These are phyloP conservation scores for Callinectes sapidus DNA, from an alignment of 2,888 invertebrate genomes.

Conservation along the genomic window DNA sequence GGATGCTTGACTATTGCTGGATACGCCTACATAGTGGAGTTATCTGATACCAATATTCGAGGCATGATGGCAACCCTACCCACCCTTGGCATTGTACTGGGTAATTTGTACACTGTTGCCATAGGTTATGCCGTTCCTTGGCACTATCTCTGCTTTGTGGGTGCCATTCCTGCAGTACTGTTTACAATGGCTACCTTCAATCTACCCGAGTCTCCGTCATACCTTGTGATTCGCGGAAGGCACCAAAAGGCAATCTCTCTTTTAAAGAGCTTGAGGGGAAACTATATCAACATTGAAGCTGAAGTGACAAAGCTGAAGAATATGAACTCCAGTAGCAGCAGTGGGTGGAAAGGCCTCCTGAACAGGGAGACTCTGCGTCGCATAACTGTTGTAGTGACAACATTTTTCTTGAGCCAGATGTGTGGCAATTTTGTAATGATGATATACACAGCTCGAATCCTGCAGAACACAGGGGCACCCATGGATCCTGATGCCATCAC, in stretches of 20 bases:
- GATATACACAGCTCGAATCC: constrained; percentile 61
- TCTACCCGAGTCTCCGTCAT: constrained; percentile 59
- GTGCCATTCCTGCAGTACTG: constrained; percentile 3
- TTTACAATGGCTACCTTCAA: constrained; percentile 26
- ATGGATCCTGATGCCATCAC: constrained; percentile 62
- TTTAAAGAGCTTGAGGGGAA: constrained; percentile 42
- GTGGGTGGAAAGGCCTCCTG: constrained; percentile 48
- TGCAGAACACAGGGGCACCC: constrained; percentile 52
- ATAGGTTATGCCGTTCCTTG: constrained; percentile 51
- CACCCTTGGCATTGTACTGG: constrained; percentile 60
- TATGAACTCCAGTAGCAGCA: constrained; percentile 35
- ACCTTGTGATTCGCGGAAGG: constrained; percentile 44
- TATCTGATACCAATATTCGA: constrained; percentile 50
- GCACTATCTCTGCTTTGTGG: constrained; percentile 54
- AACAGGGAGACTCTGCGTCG: constrained; percentile 49
- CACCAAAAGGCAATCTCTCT: constrained; percentile 48
- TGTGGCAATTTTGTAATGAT: constrained; percentile 62
- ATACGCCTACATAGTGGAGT: constrained; percentile 58
- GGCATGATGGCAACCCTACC: constrained; percentile 61
- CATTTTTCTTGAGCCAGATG: constrained; percentile 58
- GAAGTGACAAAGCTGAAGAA: constrained; percentile 55
- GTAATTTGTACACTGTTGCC: constrained; percentile 58
- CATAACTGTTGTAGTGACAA: constrained; percentile 42
- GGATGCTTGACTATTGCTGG: constrained; percentile 57
- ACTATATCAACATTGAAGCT: constrained; percentile 51